Evolutionary conservation across 2,797 vertebrate species (phyloP).

Genomic region (Falco naumanni): DNA sequence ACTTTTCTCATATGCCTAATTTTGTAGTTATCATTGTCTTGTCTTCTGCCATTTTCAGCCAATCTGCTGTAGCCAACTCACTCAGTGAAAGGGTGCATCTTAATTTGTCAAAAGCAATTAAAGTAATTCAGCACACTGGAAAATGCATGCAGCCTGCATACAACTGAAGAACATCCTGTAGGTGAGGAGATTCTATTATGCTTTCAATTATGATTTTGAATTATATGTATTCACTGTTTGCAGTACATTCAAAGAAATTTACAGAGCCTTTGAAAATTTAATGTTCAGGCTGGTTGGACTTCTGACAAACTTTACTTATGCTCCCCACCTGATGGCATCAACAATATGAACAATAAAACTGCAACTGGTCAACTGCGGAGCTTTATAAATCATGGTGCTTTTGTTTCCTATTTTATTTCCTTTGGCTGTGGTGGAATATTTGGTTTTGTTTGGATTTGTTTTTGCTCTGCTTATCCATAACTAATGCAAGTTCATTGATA

Average conservation of each 20-base stretch:
- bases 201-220: neutral
- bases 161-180: neutral
- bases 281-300: neutral
- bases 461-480: neutral
- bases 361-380: neutral
- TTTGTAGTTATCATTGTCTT: constrained; percentile 38
- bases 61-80: constrained; percentile 2
- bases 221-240: neutral
- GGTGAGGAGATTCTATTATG: neutral
- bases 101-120: constrained; percentile 55
- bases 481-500: neutral
- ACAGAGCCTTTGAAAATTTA: neutral
- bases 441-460: neutral
- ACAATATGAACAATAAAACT: neutral
- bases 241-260: neutral
- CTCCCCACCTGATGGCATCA: neutral
- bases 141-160: neutral
- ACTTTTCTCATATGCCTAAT: neutral
- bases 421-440: neutral
- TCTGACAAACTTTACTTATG: neutral
- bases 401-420: neutral
- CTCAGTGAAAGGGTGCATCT: neutral
- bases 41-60: constrained; percentile 22
- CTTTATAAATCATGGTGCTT: neutral
- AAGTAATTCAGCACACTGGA: constrained; percentile 24